phyloP scores from a whole-genome alignment of 1,140 invertebrate genomes.

The Elymnias hypermnestra region DNA sequence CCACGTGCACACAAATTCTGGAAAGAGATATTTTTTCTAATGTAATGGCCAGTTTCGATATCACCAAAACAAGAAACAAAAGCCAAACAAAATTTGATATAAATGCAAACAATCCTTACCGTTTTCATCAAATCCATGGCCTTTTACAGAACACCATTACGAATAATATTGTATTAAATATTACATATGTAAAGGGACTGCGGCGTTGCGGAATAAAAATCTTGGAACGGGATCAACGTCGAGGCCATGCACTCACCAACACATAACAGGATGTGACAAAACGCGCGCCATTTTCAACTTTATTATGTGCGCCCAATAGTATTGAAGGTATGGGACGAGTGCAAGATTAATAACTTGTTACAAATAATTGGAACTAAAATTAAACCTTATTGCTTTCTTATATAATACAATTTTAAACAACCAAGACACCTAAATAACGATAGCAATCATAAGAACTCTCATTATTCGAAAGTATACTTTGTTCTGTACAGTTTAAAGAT shows the following conservation, averaged over 20 bases:
- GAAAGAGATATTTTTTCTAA: constrained; percentile 77
- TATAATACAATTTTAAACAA: too few species aligned
- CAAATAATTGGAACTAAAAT: too few species aligned
- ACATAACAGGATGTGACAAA: constrained; percentile 75
- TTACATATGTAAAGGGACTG: constrained; percentile 58
- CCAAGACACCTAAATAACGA: too few species aligned
- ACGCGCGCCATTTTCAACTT: constrained; percentile 66
- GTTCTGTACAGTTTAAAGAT: too few species aligned
- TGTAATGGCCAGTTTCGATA: constrained; percentile 76
- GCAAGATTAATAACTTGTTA: too few species aligned
- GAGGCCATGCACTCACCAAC: constrained; percentile 70
- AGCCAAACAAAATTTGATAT: constrained; percentile 70
- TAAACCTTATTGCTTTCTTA: too few species aligned
- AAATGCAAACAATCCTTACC: constrained; percentile 59
- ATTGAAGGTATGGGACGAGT: constrained; percentile 23
- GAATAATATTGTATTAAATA: constrained; percentile 64
- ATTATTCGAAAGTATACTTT: too few species aligned
- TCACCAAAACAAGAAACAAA: constrained; percentile 77
- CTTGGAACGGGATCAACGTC: constrained; percentile 66
- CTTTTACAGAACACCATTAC: constrained; percentile 74
- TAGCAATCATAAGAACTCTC: too few species aligned
- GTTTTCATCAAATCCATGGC: constrained; percentile 76
- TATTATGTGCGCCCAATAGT: constrained; percentile 36
- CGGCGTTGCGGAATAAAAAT: constrained; percentile 56
- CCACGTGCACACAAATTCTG: constrained; percentile 73